A percentile compares a stretch with the other conserved stretches of the same genome.
Evolutionary conservation across 2,797 vertebrate genomes (phyloP).

Genomic region (Saxicola maurus): DNA sequence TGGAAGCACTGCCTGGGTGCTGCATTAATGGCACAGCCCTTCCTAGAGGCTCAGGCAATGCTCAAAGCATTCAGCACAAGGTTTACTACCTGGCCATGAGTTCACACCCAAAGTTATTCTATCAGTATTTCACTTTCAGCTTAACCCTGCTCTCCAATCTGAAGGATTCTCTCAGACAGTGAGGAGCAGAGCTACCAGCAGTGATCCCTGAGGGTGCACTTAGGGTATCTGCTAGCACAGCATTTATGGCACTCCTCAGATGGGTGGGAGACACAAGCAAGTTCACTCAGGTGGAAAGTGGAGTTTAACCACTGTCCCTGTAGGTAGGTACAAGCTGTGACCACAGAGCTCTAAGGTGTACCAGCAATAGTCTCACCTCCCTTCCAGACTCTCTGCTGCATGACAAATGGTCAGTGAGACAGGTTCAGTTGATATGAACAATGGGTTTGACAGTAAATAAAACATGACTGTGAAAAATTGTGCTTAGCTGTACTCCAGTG

Average conservation of each 20-base stretch:
- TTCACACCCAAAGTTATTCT: neutral
- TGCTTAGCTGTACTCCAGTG: neutral
- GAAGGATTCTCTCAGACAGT: neutral
- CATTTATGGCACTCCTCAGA: neutral
- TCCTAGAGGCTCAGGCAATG: neutral
- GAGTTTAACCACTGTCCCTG: neutral
- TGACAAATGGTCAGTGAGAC: neutral
- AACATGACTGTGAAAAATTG: neutral
- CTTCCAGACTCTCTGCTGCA: neutral
- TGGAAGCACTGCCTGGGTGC: neutral
- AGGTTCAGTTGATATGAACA: neutral
- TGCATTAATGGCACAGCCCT: neutral
- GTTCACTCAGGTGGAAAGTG: neutral
- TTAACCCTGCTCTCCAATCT: neutral
- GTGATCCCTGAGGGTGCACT: neutral
- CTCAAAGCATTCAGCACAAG: neutral
- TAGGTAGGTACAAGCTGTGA: neutral
- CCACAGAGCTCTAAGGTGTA: neutral
- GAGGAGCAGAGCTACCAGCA: neutral
- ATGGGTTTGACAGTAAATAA: neutral
- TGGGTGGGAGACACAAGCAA: neutral
- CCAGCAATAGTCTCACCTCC: neutral
- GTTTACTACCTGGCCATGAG: neutral
- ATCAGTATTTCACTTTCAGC: accelerated
- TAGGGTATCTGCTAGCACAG: accelerated